Evolutionary conservation across 2,888 invertebrate genomes (phyloP).

Genomic region (Plebejus argus): DNA sequence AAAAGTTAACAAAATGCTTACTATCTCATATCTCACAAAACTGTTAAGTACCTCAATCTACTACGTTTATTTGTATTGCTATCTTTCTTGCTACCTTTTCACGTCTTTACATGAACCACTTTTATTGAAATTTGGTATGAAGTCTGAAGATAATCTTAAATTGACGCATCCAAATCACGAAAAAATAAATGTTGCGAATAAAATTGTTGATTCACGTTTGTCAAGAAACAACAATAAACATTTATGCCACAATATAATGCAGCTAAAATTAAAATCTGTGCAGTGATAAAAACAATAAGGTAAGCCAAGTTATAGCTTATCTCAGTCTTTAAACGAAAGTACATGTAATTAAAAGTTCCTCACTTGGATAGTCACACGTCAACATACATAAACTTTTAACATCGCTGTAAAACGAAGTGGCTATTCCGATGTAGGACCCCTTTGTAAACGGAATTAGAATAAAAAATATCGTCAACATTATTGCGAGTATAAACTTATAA

Average conservation of each 20-base stretch:
- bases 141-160: no score
- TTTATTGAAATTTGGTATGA: no score
- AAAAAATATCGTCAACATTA: slow-evolving; percentile 13
- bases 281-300: not conserved
- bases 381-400: slow-evolving; percentile 50
- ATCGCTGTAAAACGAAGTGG: slow-evolving; percentile 36
- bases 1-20: slow-evolving; percentile 38
- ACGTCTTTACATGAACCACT: no score
- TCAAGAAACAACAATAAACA: no score
- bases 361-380: slow-evolving; percentile 44
- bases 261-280: not conserved
- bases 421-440: slow-evolving; percentile 22
- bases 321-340: not conserved
- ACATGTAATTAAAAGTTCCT: slow-evolving; percentile 1
- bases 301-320: not conserved
- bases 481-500: not conserved
- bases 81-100: no score
- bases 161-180: no score
- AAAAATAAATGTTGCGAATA: not conserved
- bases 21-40: not conserved
- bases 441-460: slow-evolving; percentile 17
- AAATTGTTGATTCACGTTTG: not conserved
- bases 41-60: not conserved
- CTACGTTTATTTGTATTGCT: no score
- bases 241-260: not conserved